Evolutionary conservation across 2,113 vertebrate species (phyloP).

Genomic region (Gallinago paraguaiae): DNA sequence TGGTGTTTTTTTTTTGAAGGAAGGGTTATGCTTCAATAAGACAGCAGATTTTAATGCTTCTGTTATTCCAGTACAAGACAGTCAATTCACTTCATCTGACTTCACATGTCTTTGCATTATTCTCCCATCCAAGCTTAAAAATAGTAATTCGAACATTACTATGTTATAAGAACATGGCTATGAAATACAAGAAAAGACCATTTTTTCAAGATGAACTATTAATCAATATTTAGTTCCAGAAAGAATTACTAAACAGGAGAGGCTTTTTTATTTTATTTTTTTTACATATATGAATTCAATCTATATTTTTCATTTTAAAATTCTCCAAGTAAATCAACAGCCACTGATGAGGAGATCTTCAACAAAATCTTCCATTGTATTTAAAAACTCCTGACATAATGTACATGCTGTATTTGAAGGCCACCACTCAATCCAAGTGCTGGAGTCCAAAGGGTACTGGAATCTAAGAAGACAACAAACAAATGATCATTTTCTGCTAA

Average conservation of each 20-base stretch:
- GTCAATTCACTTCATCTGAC: neutral
- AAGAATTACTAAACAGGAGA: neutral
- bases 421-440: conserved; percentile 86
- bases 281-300: neutral
- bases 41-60: neutral
- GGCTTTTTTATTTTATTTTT: neutral
- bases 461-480: conserved; percentile 75
- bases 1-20: conserved; percentile 4
- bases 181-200: neutral
- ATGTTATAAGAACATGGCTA: neutral
- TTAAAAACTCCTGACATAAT: conserved; percentile 65
- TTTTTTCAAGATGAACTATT: neutral
- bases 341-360: conserved; percentile 74
- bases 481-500: neutral
- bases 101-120: conserved; percentile 18
- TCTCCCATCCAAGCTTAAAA: neutral
- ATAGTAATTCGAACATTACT: neutral
- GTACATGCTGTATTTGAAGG: conserved; percentile 66
- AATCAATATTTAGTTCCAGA: neutral
- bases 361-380: conserved; percentile 67
- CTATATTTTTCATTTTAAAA: neutral
- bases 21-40: conserved; percentile 36
- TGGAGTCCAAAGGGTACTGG: conserved; percentile 88
- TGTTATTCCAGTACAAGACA: neutral
- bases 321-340: conserved; percentile 50